Evolutionary conservation across 1,140 invertebrate species (phyloP).

Genomic region (Hormaphis cornu): DNA sequence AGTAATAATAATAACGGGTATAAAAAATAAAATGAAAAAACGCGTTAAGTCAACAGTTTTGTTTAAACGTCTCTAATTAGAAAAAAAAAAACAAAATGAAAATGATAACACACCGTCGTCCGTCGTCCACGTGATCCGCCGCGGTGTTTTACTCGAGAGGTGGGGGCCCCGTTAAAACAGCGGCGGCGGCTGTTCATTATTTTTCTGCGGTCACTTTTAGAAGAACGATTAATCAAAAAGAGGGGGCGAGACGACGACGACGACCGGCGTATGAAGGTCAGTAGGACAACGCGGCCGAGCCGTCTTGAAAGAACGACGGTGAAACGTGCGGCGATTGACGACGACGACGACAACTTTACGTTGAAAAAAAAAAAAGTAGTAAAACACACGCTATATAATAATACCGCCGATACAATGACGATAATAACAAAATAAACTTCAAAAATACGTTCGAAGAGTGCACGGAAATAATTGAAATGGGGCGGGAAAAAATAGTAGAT

Average conservation of each 20-base stretch:
- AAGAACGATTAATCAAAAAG: slow-evolving; percentile 26
- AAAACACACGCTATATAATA: too few relatives aligned
- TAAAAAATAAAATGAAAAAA: too few relatives aligned
- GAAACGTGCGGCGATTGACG: slow-evolving; percentile 4
- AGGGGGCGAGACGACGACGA: slow-evolving; percentile 20
- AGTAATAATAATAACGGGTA: background rate
- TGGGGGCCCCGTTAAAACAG: background rate
- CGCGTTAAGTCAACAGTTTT: background rate
- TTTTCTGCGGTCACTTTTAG: slow-evolving; percentile 27
- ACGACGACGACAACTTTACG: background rate
- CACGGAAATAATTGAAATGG: too few relatives aligned
- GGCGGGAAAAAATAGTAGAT: too few relatives aligned
- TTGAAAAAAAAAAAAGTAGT: too few relatives aligned
- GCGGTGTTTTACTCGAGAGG: too few relatives aligned
- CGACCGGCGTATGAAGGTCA: slow-evolving; percentile 24
- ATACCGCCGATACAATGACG: too few relatives aligned
- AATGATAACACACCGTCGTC: too few relatives aligned
- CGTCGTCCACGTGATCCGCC: too few relatives aligned
- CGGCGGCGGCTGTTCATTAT: slow-evolving; percentile 8
- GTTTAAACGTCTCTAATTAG: slow-evolving; percentile 18
- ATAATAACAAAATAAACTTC: too few relatives aligned
- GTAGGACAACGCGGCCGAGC: slow-evolving; percentile 30
- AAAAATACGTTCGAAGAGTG: too few relatives aligned
- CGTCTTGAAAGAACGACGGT: slow-evolving; percentile 8
- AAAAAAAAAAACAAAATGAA: slow-evolving; percentile 1